These are phyloP conservation scores for Notolabrus celidotus DNA, from an alignment of 2,797 vertebrate genomes.

Conservation along the genomic window DNA sequence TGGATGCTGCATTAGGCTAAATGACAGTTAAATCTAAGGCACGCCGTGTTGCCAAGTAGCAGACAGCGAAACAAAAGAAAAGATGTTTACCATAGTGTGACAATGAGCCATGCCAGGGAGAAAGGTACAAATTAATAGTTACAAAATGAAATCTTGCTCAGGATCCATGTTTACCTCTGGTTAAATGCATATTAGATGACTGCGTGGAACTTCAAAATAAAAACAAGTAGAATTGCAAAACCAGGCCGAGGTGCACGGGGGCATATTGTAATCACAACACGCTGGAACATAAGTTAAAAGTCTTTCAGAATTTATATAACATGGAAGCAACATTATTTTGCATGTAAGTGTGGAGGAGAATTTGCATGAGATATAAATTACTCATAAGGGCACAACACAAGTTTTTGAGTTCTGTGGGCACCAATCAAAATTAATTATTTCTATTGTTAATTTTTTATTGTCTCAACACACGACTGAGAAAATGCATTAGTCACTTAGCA, in stretches of 20 bases:
- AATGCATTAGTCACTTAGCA: conserved; percentile 90
- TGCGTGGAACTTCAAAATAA: conserved; percentile 79
- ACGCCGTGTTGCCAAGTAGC: conserved; percentile 59
- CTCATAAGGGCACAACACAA: conserved; percentile 85
- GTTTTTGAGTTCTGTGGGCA: conserved; percentile 88
- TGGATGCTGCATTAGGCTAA: conserved; percentile 77
- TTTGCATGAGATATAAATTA: conserved; percentile 92
- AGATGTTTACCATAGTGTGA: conserved; percentile 76
- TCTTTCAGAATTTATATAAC: conserved; percentile 87
- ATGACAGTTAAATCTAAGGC: conserved; percentile 76
- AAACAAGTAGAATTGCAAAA: conserved; percentile 78
- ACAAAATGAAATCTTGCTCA: conserved; percentile 85
- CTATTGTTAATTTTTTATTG: conserved; percentile 93
- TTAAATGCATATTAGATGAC: conserved; percentile 86
- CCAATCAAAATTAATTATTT: conserved; percentile 93
- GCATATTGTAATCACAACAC: conserved; percentile 80
- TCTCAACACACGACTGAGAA: conserved; percentile 86
- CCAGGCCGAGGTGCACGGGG: conserved; percentile 65
- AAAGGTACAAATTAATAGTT: conserved; percentile 86
- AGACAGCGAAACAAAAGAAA: conserved; percentile 76
- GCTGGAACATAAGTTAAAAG: conserved; percentile 85
- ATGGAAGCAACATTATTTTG: conserved; percentile 80
- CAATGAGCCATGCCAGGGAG: conserved; percentile 71
- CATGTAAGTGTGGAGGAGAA: conserved; percentile 84
- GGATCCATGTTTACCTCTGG: conserved; percentile 87